Evolutionary conservation across 1,140 invertebrate species (phyloP), one percentile per base, ranked within the genome.

Genomic region (Lasaia peninsularis): DNA sequence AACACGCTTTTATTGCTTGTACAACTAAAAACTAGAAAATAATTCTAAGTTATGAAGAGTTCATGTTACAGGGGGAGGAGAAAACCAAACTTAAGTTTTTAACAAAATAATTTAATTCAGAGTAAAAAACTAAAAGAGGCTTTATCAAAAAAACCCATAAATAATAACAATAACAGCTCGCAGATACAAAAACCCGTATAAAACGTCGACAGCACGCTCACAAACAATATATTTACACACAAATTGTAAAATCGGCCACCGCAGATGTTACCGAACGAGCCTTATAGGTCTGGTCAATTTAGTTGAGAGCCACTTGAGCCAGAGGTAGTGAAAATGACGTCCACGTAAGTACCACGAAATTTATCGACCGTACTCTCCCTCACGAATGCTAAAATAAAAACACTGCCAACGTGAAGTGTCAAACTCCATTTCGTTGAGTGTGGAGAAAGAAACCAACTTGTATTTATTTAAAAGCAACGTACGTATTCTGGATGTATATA

Each of bases 371-470:
- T 71, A 75, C 78, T 79, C 73, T 78, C 73, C 59, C 66, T 66
- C 63, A 58, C 63, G 69, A 75, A 75, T 73, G 73, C 67, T 73
- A 75, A 83, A 82, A 80, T 83, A 85, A 82, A 85, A 81, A 81
- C 70, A 78, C 67, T 65, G 59, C 55, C 52, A 72, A 56, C 44
- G 54, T 66, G 66, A 66, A 79, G 73, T 83, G 80, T 80, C 76
- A 79, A 80, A 79, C 64, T 78, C 71, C 71, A 72, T 79, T 77
- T 65, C 49, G 50, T 62, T 59, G 50, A 62, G 56, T 60, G 60
- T 63, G 9, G 58, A 53, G 54, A 49, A 54, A 50, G 53, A 40
- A 55, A 40, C 35, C 24, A 12, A 55, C 53, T 44, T 55, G 40
- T 63, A 57, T 63, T 63, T 63, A 58, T 63, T 63, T 63, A 63